Evolutionary conservation across 2,888 invertebrate genomes (phyloP), one percentile per base, ranked within the genome.

Genomic region (Seira ritae): DNA sequence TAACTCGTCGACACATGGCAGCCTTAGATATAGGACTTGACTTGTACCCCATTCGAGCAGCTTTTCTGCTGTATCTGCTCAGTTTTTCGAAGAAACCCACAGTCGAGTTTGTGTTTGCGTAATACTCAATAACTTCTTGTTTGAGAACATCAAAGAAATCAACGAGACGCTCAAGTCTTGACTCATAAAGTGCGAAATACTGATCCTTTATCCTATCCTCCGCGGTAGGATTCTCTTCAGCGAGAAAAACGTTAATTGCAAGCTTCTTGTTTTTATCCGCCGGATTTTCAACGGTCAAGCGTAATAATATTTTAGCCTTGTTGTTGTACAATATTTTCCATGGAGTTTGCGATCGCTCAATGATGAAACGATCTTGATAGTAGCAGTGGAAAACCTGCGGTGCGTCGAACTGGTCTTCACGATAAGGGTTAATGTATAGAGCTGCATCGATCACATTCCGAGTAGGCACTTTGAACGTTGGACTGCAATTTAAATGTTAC

Each of bases 91-190:
- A 72, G 15, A 10, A 15, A 24, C 62, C 71, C 17, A 69, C 20
- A n/a, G 69, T 4, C n/a, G 68, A 60, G 46, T 78, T 71, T 24
- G 74, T 69, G 50, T 66, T 81, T 6, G 70, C 65, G 19, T 81
- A 81, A 81, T 81, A 81, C 75, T 81, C 81, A 15, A 71, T 75
- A 31, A 81, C 81, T 67, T 81, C 81, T 37, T 81, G 70, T 71
- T 69, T 75, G 71, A 81, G 81, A 71, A 75, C 75, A 71, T 81
- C 81, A 31, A 81, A 81, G 62, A 75, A 81, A 24, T 81, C 81
- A n/a, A 71, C 81, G 65, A 81, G 19, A 50, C 76, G 81, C 50
- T 81, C 81, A 24, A 81, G 81, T 55, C 81, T 69, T 66, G 75
- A 75, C 24, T 81, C 81, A 55, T 81, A 81, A 22, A 81, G 50